These are phyloP conservation scores for Battus philenor DNA, from an alignment of 1,140 invertebrate genomes.

Conservation along the genomic window DNA sequence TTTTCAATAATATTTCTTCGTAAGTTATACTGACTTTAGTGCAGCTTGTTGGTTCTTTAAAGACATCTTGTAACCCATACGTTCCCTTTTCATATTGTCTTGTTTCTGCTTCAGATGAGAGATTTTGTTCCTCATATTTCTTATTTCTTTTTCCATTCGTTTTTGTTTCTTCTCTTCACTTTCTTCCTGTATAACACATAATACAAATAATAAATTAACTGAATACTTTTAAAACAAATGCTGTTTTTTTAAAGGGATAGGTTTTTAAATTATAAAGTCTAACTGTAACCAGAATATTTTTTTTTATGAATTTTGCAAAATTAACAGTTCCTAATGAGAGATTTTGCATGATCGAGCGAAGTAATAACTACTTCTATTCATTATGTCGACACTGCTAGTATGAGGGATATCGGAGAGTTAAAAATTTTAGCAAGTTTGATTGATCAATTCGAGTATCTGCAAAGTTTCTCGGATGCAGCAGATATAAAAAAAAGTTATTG, in stretches of 20 bases:
- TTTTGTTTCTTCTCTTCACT: slow-evolving; percentile 85
- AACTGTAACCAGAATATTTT: too few relatives aligned
- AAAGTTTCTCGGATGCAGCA: too few relatives aligned
- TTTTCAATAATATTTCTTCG: too few relatives aligned
- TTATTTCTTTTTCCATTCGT: slow-evolving; percentile 82
- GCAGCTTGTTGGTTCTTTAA: slow-evolving; percentile 87
- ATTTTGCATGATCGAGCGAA: too few relatives aligned
- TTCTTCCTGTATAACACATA: slow-evolving; percentile 77
- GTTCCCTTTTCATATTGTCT: slow-evolving; percentile 85
- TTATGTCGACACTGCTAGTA: too few relatives aligned
- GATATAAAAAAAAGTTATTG: too few relatives aligned
- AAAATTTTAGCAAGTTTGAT: too few relatives aligned
- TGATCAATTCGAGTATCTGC: too few relatives aligned
- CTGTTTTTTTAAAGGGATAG: background rate
- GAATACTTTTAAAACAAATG: background rate
- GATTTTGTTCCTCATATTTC: slow-evolving; percentile 86
- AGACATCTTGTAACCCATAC: slow-evolving; percentile 84
- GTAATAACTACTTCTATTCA: too few relatives aligned
- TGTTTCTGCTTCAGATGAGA: slow-evolving; percentile 87
- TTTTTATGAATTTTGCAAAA: too few relatives aligned
- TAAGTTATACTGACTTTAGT: slow-evolving; percentile 75
- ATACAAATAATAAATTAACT: slow-evolving; percentile 8
- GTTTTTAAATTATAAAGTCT: background rate
- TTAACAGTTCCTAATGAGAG: too few relatives aligned
- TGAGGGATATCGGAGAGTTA: too few relatives aligned